Base-by-base conservation (phyloP, 2,888 invertebrate species). In the Brenthis daphne region DNA sequence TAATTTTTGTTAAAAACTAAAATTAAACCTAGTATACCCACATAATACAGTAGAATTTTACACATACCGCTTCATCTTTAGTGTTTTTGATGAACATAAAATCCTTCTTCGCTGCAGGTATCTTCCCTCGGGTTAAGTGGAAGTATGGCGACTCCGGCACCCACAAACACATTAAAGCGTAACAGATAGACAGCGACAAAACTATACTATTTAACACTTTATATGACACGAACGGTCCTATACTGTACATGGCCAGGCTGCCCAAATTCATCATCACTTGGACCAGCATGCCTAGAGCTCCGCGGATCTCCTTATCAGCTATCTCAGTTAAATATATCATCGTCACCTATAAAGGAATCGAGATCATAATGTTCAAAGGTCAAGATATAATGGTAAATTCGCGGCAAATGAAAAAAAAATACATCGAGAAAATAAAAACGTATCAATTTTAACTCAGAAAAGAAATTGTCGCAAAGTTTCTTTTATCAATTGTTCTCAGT, bases 91-190 rank as follows among this genome's bases (percentile, higher is more conserved):
- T 75, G 53, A 80, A 80, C 77, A 84, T 83, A 54, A 93, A 88
- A 68, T 86, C 90, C 50, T 83, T 87, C 73, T 83, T 88, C 0
- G 94, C 94, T 0, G 89, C 89, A 2, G 86, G 88, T 3, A 89
- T 76, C 43, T 90, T 84, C 1, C 90, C 93, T 69, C 91, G 90
- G 80, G 94, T 94, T 51, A 95, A 80, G 57, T 95, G 86, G 75
- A 91, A 94, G 74, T 94, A 94, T 1, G 95, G 95, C 0, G 95
- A 94, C 76, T 95, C 95, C 0, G 95, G 95, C 82, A 94, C 91
- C 93, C 94, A 94, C 8, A 87, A 71, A 76, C 94, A 94, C 0
- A 87, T 79, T 0, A 90, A 51, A 57, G 93, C 88, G 69, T 93
- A 94, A 24, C 88, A 71, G 4, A 93, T 75, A 0, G 94, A 94